phyloP scores from a whole-genome alignment of 2,888 invertebrate genomes.

The Temnothorax rugatulus region DNA sequence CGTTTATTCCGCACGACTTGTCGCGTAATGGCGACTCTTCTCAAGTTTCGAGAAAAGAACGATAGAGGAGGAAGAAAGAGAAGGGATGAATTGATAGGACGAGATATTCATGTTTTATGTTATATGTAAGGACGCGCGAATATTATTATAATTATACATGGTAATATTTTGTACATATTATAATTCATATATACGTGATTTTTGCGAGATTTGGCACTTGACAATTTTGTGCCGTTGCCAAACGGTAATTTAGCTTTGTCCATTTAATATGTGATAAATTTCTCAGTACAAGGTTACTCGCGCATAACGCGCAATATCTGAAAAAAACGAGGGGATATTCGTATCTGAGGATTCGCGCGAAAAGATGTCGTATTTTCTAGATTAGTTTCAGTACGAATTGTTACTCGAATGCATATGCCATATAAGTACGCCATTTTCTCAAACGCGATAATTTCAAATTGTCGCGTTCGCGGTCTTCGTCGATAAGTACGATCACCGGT shows the following conservation, averaged over 20 bases:
- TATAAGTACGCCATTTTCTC: background rate
- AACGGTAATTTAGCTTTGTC: background rate
- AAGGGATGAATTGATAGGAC: background rate
- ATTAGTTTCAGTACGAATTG: background rate
- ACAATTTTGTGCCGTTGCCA: background rate
- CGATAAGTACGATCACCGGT: too few relatives aligned
- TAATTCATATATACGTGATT: background rate
- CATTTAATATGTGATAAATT: background rate
- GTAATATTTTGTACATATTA: background rate
- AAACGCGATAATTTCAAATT: background rate
- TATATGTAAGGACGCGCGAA: background rate
- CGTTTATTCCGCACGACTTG: background rate
- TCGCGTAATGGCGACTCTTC: background rate
- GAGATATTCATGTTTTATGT: background rate
- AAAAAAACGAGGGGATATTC: background rate
- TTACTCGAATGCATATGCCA: background rate
- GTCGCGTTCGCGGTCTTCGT: background rate
- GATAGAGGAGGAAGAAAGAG: background rate
- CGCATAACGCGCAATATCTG: background rate
- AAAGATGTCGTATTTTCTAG: background rate
- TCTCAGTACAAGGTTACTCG: background rate
- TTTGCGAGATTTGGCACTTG: background rate
- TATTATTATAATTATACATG: background rate
- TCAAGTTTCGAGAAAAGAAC: background rate
- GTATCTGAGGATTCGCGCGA: background rate